These are phyloP conservation scores for Chamaea fasciata DNA, from an alignment of 2,113 vertebrate genomes.

Conservation along the genomic window DNA sequence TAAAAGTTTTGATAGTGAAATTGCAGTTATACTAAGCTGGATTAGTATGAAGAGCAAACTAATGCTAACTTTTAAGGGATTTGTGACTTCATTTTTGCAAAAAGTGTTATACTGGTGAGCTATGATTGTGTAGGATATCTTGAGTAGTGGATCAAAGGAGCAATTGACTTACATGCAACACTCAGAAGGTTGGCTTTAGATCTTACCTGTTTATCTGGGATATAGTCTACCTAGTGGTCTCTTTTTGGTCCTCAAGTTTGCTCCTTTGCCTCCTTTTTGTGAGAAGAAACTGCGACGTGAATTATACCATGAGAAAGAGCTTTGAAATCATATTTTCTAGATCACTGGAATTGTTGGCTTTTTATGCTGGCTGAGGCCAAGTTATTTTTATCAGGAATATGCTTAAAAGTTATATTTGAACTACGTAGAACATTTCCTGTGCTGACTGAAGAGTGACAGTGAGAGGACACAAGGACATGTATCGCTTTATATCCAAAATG, in stretches of 20 bases:
- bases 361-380: not conserved
- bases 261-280: not conserved
- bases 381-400: not conserved
- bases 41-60: not conserved
- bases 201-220: not conserved
- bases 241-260: not conserved
- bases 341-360: not conserved
- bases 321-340: not conserved
- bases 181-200: not conserved
- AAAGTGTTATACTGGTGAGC: not conserved
- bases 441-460: not conserved
- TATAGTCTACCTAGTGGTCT: not conserved
- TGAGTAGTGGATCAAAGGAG: not conserved
- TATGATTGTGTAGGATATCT: not conserved
- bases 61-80: not conserved
- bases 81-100: not conserved
- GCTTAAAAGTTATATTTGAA: not conserved
- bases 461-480: not conserved
- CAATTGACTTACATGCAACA: not conserved
- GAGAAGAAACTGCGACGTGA: not conserved
- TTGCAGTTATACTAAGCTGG: not conserved
- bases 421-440: not conserved
- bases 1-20: not conserved
- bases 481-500: not conserved
- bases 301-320: not conserved